Percentiles rank a stretch among this genome's conserved stretches.
phyloP scores from a whole-genome alignment of 2,888 invertebrate species.

The Microchrysa polita region DNA sequence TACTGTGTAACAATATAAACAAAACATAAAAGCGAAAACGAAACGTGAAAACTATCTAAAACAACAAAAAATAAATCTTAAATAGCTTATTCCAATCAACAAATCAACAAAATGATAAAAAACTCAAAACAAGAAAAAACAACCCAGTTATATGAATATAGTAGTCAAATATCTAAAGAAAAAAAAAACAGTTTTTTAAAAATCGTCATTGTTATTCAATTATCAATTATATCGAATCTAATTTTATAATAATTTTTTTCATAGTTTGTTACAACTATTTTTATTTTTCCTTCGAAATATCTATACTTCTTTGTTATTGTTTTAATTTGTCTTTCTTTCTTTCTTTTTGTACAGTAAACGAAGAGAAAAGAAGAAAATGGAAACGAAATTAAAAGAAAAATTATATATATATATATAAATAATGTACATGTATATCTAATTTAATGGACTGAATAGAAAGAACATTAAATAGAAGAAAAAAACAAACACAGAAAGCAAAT shows the following conservation, averaged over 20 bases:
- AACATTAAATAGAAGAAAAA: conserved; percentile 16
- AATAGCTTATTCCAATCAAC: conserved; percentile 33
- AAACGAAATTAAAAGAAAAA: conserved; percentile 5
- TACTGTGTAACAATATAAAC: conserved; percentile 9
- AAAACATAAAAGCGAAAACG: not conserved
- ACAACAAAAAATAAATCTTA: too few species aligned
- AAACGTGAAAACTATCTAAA: conserved; percentile 34
- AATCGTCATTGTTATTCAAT: conserved; percentile 19
- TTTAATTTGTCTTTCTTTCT: too few species aligned
- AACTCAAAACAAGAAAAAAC: not conserved
- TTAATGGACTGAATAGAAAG: conserved; percentile 25
- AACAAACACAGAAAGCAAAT: conserved; percentile 4
- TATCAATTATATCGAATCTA: conserved; percentile 15
- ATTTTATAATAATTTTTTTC: conserved; percentile 9
- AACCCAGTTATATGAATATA: conserved; percentile 29
- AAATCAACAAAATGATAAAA: not conserved
- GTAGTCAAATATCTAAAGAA: conserved; percentile 26
- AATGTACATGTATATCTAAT: conserved; percentile 16
- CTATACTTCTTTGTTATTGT: not conserved
- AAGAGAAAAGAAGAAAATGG: not conserved
- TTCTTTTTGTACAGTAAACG: conserved; percentile 19
- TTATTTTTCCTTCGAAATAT: too few species aligned
- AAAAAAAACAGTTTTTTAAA: conserved; percentile 14
- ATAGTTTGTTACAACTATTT: too few species aligned
- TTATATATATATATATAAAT: too few species aligned